phyloP scores from a whole-genome alignment of 2,888 invertebrate genomes.

The Pristionchus exspectatus region DNA sequence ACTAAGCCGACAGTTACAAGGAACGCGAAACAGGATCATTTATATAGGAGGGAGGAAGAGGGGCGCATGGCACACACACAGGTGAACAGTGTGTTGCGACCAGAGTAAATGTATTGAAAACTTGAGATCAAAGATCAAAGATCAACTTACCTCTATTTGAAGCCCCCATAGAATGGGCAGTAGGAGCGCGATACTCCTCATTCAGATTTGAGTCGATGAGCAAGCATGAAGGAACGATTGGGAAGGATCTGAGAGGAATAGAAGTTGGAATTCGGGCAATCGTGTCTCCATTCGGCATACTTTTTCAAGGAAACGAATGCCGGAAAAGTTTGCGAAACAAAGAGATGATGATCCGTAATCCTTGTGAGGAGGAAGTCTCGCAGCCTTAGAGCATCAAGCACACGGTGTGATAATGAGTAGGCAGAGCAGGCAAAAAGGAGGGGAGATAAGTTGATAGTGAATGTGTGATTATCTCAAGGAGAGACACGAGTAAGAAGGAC shows the following conservation, averaged over 20 bases:
- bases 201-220: constrained; percentile 18
- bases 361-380: neutral
- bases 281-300: neutral
- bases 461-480: constrained; percentile 51
- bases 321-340: neutral
- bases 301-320: neutral
- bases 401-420: constrained; percentile 36
- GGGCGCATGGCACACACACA: constrained; percentile 11
- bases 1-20: constrained; percentile 48
- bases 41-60: neutral
- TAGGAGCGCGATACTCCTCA: constrained; percentile 44
- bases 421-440: neutral
- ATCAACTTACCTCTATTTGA: neutral
- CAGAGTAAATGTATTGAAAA: neutral
- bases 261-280: too few relatives aligned
- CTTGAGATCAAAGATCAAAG: neutral
- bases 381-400: neutral
- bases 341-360: neutral
- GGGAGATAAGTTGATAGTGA: neutral
- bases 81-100: neutral
- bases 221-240: neutral
- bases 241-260: neutral
- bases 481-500: constrained; percentile 47
- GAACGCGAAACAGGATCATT: constrained; percentile 51
- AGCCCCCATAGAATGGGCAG: constrained; percentile 34